phyloP scores from a whole-genome alignment of 2,797 vertebrate species.

The Paguma larvata region DNA sequence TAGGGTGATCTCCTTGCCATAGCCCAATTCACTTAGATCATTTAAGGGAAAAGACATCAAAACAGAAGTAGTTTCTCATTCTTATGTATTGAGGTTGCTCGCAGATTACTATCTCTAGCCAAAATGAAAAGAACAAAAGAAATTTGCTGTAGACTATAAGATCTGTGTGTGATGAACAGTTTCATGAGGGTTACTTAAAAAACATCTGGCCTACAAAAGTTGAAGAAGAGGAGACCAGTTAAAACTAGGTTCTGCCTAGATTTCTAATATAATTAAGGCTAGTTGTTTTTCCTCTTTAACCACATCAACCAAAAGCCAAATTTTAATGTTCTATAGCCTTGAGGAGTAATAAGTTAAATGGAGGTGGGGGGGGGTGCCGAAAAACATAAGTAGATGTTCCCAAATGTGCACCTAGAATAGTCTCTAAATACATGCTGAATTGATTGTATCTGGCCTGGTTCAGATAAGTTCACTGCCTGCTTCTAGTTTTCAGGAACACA shows the following conservation, averaged over 20 bases:
- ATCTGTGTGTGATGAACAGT: constrained; percentile 41
- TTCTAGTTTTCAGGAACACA: constrained; percentile 69
- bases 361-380: not conserved
- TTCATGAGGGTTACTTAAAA: constrained; percentile 57
- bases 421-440: constrained; percentile 51
- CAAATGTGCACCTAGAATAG: constrained; percentile 61
- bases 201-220: constrained; percentile 72
- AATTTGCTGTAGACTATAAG: constrained; percentile 40
- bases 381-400: constrained; percentile 68
- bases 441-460: constrained; percentile 69
- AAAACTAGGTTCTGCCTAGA: constrained; percentile 72
- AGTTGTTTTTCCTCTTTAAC: constrained; percentile 48
- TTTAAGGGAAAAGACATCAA: constrained; percentile 75
- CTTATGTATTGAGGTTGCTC: not conserved
- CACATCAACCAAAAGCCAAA: constrained; percentile 67
- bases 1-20: constrained; percentile 45
- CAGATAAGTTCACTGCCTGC: constrained; percentile 60
- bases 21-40: constrained; percentile 54
- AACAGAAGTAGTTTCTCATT: constrained; percentile 73
- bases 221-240: constrained; percentile 63
- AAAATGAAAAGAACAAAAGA: constrained; percentile 51
- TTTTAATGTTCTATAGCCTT: constrained; percentile 61
- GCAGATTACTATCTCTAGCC: constrained; percentile 48
- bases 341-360: constrained; percentile 66
- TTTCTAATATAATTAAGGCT: constrained; percentile 76